phyloP scores from a whole-genome alignment of 2,888 invertebrate species.

The Nomada fucata region DNA sequence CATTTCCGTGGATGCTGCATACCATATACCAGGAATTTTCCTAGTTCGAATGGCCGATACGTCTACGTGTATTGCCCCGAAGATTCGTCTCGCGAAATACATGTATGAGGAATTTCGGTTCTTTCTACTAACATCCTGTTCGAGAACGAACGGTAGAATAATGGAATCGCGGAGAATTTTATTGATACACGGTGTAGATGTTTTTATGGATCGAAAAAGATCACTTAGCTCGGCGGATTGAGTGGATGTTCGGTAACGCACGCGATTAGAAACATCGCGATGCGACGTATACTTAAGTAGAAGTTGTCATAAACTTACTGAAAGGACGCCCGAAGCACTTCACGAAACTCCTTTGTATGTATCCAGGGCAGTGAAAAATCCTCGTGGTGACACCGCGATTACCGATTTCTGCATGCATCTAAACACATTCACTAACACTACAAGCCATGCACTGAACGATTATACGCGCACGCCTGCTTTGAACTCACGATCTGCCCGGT shows the following conservation, averaged over 20 bases:
- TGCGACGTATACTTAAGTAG: slow-evolving; percentile 10
- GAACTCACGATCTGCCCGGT: slow-evolving; percentile 61
- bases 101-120: not conserved
- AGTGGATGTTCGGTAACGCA: not conserved
- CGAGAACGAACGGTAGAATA: not conserved
- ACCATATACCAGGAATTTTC: not conserved
- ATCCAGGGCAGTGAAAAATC: slow-evolving; percentile 73
- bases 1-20: slow-evolving; percentile 53
- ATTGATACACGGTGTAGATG: slow-evolving; percentile 6
- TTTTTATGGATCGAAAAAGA: slow-evolving; percentile 35
- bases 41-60: not conserved
- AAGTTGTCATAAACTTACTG: slow-evolving; percentile 65
- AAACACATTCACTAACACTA: slow-evolving; percentile 56
- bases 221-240: slow-evolving; percentile 24
- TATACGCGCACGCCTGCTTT: slow-evolving; percentile 49
- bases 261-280: not conserved
- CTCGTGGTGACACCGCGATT: slow-evolving; percentile 74
- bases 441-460: slow-evolving; percentile 38
- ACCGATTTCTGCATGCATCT: slow-evolving; percentile 54
- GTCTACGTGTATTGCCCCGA: not conserved
- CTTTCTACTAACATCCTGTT: not conserved
- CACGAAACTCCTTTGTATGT: slow-evolving; percentile 75
- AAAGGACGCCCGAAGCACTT: slow-evolving; percentile 68
- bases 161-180: slow-evolving; percentile 10
- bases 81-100: too few species aligned